These are phyloP conservation scores for Lagodon rhomboides DNA, from an alignment of 2,797 vertebrate species.

Conservation along the genomic window DNA sequence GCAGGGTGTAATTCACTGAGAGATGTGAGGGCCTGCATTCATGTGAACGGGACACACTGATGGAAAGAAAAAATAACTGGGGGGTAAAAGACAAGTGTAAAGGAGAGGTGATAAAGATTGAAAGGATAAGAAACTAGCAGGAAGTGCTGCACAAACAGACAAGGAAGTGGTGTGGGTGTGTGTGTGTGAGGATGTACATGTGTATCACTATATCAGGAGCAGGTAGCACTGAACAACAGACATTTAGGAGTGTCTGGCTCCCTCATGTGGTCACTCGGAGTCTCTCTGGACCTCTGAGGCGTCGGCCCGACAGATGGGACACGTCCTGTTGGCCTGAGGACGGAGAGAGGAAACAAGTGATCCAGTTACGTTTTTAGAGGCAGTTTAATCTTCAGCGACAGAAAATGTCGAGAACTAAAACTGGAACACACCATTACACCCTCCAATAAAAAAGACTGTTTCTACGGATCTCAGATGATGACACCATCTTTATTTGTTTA, in stretches of 20 bases:
- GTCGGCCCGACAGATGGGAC: slow-evolving; percentile 97
- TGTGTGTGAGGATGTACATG: slow-evolving; percentile 36
- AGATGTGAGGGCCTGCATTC: slow-evolving; percentile 25
- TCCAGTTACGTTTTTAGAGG: slow-evolving; percentile 4
- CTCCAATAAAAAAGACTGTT: not conserved
- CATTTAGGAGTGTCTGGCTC: slow-evolving; percentile 57
- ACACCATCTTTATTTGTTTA: slow-evolving; percentile 17
- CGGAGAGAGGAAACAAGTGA: slow-evolving; percentile 33
- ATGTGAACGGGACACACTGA: slow-evolving; percentile 34
- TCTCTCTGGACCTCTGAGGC: slow-evolving; percentile 98
- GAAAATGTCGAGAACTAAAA: not conserved
- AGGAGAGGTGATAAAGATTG: not conserved
- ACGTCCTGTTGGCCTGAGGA: slow-evolving; percentile 96
- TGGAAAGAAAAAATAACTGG: not conserved
- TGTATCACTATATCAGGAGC: slow-evolving; percentile 53
- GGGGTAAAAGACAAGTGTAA: slow-evolving; percentile 20
- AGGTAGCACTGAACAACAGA: slow-evolving; percentile 78
- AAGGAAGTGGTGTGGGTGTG: slow-evolving; percentile 24
- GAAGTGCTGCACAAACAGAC: slow-evolving; percentile 77
- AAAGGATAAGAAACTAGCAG: slow-evolving; percentile 55
- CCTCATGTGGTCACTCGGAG: slow-evolving; percentile 92
- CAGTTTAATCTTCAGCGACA: not conserved
- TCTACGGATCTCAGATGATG: not conserved
- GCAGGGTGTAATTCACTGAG: slow-evolving; percentile 38
- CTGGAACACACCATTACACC: not conserved